phyloP scores from a whole-genome alignment of 2,113 vertebrate species.

The Podiceps cristatus region DNA sequence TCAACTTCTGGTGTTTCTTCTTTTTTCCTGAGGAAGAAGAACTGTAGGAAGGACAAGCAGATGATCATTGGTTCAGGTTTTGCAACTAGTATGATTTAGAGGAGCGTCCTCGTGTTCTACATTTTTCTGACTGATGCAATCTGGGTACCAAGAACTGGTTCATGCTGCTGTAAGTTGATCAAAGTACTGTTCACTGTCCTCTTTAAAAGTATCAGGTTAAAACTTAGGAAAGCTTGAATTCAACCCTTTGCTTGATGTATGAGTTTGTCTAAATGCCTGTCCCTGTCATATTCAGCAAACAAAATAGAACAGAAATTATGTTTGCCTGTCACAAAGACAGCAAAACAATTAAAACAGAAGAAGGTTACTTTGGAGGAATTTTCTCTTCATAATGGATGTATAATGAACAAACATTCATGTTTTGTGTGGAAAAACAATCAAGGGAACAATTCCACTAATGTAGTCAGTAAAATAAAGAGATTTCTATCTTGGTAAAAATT shows the following conservation, averaged over 20 bases:
- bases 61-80: background rate
- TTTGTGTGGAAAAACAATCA: background rate
- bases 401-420: background rate
- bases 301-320: background rate
- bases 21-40: background rate
- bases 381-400: background rate
- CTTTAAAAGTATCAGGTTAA: background rate
- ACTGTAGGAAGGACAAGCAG: background rate
- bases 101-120: background rate
- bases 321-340: background rate
- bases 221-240: background rate
- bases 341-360: background rate
- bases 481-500: background rate
- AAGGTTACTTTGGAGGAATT: background rate
- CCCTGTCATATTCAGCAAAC: background rate
- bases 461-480: conserved; percentile 8
- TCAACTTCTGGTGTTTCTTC: background rate
- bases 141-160: background rate
- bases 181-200: background rate
- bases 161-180: background rate
- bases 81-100: background rate
- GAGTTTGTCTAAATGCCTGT: background rate
- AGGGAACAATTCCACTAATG: background rate
- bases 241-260: background rate
- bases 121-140: background rate